Percentiles rank a stretch among this genome's conserved stretches.
Evolutionary conservation across 1,140 invertebrate genomes (phyloP).

Genomic region (Dinoponera quadriceps): DNA sequence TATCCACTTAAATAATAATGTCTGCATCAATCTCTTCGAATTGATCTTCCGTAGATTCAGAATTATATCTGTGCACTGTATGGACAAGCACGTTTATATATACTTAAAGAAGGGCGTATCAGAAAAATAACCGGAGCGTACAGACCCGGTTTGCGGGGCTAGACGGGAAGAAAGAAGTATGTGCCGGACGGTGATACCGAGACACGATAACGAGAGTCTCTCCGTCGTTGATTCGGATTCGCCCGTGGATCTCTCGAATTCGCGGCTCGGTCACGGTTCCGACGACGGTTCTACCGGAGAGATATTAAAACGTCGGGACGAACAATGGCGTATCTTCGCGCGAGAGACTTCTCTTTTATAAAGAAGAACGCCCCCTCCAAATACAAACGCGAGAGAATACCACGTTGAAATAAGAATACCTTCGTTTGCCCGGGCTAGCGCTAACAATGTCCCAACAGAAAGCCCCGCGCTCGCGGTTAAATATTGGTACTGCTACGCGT

Average conservation of each 20-base stretch:
- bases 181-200: neutral
- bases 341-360: neutral
- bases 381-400: neutral
- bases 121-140: no score
- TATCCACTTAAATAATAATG: no score
- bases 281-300: neutral
- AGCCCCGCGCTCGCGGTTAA: conserved; percentile 45
- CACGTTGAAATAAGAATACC: conserved; percentile 15
- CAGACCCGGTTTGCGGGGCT: no score
- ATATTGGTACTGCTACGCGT: conserved; percentile 51
- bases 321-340: neutral
- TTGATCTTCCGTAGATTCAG: no score
- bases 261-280: neutral
- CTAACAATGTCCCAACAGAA: conserved; percentile 56
- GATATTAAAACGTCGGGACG: neutral
- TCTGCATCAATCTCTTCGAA: no score
- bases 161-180: no score
- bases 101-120: no score
- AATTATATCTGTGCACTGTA: no score
- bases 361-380: neutral
- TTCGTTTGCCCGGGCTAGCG: neutral
- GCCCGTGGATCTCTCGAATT: neutral
- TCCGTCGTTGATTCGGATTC: neutral
- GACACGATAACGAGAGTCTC: neutral
- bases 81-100: no score